Conservation (phyloP, 2,797 vertebrate species). For the Trachops cirrhosus region DNA sequence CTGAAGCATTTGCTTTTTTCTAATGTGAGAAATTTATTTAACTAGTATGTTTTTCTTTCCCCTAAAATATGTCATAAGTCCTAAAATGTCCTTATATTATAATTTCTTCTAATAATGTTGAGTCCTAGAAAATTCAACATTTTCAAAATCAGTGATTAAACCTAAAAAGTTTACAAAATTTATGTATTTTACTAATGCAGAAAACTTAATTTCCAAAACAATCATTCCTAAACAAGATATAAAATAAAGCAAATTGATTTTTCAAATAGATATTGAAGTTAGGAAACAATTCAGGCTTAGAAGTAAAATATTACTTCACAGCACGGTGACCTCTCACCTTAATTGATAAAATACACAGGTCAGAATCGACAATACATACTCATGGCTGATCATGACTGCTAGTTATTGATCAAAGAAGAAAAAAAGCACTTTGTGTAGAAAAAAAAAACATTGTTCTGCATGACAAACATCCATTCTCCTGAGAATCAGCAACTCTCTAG, state of each 20-base stretch:
- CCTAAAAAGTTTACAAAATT: slow-evolving; percentile 68
- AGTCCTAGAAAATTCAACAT: slow-evolving; percentile 55
- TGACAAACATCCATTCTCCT: slow-evolving; percentile 92
- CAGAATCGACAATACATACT: slow-evolving; percentile 87
- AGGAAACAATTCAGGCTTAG: slow-evolving; percentile 80
- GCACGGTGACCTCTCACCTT: slow-evolving; percentile 81
- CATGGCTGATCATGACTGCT: slow-evolving; percentile 89
- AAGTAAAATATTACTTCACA: slow-evolving; percentile 81
- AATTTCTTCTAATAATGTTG: slow-evolving; percentile 52
- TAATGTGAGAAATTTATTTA: background rate
- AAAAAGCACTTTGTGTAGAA: slow-evolving; percentile 84
- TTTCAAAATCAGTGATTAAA: slow-evolving; percentile 65
- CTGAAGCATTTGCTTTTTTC: background rate
- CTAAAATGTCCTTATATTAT: slow-evolving; percentile 51
- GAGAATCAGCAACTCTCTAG: slow-evolving; percentile 84
- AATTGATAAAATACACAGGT: slow-evolving; percentile 87
- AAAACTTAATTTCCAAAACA: slow-evolving; percentile 74
- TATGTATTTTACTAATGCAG: slow-evolving; percentile 51
- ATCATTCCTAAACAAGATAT: slow-evolving; percentile 72
- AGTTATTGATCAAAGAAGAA: slow-evolving; percentile 88
- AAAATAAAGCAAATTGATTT: slow-evolving; percentile 58
- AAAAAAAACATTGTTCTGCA: slow-evolving; percentile 89
- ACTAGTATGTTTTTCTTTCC: background rate
- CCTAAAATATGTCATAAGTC: background rate
- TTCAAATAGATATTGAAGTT: slow-evolving; percentile 54